Evolutionary conservation across 2,888 invertebrate species (phyloP), one percentile per base, ranked within the genome.

Genomic region (Tiliacea aurago): DNA sequence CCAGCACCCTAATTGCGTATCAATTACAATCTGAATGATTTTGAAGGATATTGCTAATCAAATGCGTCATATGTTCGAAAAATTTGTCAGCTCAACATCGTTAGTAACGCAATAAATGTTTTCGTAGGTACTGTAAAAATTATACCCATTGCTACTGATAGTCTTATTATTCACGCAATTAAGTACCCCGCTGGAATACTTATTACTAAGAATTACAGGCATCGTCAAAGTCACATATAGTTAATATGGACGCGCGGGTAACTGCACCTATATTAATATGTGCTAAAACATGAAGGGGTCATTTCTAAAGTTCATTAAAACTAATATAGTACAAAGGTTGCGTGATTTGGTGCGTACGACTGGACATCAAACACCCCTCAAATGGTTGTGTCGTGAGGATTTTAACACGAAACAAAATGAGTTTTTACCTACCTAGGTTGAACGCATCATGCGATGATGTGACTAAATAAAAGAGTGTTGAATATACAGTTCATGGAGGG

Each of bases 271-370:
- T 61, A 47, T 11, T 18, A 18, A 37, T 63, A 59, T 45, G 20
- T 23, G 10, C 3, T 53, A 23, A 37, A 68, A 47, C 45, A 37
- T 56, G 37, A 23, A 45, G 33, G 51, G 70, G 70, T 58, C 51
- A 71, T 59, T 58, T 18, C 23, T 18, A 18, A 33, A 58, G 76
- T 65, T 71, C 73, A 80, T 63, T 75, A 67, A 63, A 69, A 80
- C 75, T 63, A 49, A 81, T 49, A 33, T 81, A 76, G 81, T 49
- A 49, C 76, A 76, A 59, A 23, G 43, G 45, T 72, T 59, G 72
- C 59, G 78, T 80, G 74, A 63, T 80, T 49, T 69, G 70, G 80
- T 83, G 83, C 71, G 83, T 79, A 53, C 53, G 76, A 43, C 15
- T 78, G 72, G 20, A 78, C 76, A 78, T 71, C 64, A 72, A 58